Conservation (phyloP, 2,888 invertebrate species). For the Sesia bembeciformis region DNA sequence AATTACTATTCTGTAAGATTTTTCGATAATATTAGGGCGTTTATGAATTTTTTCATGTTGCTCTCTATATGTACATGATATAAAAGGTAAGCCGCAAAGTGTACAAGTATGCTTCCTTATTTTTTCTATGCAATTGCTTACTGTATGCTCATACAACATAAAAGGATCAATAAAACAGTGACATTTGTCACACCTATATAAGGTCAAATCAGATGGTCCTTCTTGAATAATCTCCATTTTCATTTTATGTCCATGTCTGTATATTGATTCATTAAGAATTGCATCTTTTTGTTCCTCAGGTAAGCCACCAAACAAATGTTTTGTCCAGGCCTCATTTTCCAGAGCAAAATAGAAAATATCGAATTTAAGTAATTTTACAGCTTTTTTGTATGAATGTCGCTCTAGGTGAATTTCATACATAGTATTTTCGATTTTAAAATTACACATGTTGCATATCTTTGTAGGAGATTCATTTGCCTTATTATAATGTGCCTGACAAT, state of each 20-base stretch:
- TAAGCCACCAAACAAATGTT: conserved; percentile 35
- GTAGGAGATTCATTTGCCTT: conserved; percentile 9
- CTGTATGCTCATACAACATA: conserved; percentile 27
- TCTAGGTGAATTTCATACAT: conserved; percentile 21
- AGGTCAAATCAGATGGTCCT: conserved; percentile 24
- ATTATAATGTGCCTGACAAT: conserved; percentile 43
- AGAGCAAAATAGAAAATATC: conserved; percentile 39
- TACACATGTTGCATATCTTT: conserved; percentile 24
- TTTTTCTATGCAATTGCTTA: conserved; percentile 17
- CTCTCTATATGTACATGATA: conserved; percentile 19
- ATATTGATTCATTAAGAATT: conserved; percentile 35
- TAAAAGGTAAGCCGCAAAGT: conserved; percentile 33
- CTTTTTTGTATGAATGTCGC: conserved; percentile 15
- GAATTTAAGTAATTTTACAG: conserved; percentile 22
- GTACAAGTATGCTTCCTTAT: conserved; percentile 31
- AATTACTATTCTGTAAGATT: conserved; percentile 33
- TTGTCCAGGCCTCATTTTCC: conserved; percentile 33
- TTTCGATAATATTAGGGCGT: conserved; percentile 12
- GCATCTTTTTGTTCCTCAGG: conserved; percentile 16
- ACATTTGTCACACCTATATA: conserved; percentile 48
- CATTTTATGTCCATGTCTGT: conserved; percentile 39
- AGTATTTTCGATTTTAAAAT: conserved; percentile 21
- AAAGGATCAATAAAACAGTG: conserved; percentile 27
- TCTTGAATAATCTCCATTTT: conserved; percentile 39
- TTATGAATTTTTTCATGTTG: conserved; percentile 37